A percentile compares a stretch with the other conserved stretches of the same genome.
Evolutionary conservation across 2,113 vertebrate genomes (phyloP).

Genomic region (Canis aureus): DNA sequence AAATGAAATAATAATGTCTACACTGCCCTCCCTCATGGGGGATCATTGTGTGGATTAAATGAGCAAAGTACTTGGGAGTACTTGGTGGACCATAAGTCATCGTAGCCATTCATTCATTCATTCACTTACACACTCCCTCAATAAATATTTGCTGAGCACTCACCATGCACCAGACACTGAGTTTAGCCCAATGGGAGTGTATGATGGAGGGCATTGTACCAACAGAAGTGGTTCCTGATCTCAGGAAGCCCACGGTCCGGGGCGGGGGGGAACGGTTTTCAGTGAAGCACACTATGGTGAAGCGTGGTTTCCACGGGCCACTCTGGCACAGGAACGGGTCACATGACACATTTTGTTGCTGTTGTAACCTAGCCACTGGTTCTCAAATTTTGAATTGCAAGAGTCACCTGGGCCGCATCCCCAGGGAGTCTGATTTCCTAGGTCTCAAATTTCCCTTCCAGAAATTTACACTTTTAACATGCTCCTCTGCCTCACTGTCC

Average conservation of each 20-base stretch:
- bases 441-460: neutral
- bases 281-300: neutral
- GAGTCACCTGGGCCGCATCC: neutral
- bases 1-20: neutral
- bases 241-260: neutral
- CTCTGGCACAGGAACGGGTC: neutral
- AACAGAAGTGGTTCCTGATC: neutral
- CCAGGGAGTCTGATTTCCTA: neutral
- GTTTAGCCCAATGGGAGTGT: neutral
- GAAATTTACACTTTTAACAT: neutral
- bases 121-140: neutral
- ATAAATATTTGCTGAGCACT: neutral
- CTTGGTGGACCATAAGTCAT: neutral
- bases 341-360: neutral
- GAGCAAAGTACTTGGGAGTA: neutral
- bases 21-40: no score
- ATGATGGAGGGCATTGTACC: rapidly evolving
- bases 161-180: neutral
- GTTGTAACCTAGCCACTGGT: neutral
- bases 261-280: neutral
- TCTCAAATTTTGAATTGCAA: neutral
- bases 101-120: neutral
- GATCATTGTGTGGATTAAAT: neutral
- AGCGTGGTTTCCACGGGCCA: neutral
- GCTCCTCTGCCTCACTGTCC: neutral